These are phyloP conservation scores for Thalassoma bifasciatum DNA, from an alignment of 2,113 vertebrate genomes.

Conservation along the genomic window DNA sequence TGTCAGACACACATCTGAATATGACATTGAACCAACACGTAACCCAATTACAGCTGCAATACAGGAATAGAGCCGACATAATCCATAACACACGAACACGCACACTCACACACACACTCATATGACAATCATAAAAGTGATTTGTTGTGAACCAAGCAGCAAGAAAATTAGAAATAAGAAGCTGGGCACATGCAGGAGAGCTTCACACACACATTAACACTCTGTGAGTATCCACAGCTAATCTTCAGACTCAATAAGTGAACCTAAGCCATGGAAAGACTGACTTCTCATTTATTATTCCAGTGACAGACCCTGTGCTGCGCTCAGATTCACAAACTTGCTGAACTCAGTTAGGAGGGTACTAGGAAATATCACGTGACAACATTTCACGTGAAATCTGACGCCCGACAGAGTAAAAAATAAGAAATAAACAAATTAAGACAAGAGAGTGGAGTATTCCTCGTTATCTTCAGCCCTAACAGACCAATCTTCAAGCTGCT, in stretches of 20 bases:
- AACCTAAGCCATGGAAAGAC: too few relatives aligned
- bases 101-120: background rate
- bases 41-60: slow-evolving; percentile 47
- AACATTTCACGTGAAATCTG: too few relatives aligned
- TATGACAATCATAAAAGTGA: background rate
- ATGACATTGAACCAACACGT: slow-evolving; percentile 49
- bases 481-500: background rate
- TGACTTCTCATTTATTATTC: too few relatives aligned
- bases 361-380: too few relatives aligned
- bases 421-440: slow-evolving; percentile 3
- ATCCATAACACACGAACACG: slow-evolving; percentile 11
- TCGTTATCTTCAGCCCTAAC: slow-evolving; percentile 3
- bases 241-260: slow-evolving; percentile 1
- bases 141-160: background rate
- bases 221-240: background rate
- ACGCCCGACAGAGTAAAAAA: background rate
- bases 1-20: slow-evolving; percentile 32
- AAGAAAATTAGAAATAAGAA: background rate
- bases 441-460: background rate
- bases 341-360: too few relatives aligned
- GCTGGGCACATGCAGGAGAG: background rate
- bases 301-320: too few relatives aligned
- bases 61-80: slow-evolving; percentile 19
- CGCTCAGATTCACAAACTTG: too few relatives aligned
- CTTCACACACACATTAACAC: background rate